These are phyloP conservation scores for Cataglyphis hispanica DNA, from an alignment of 1,140 invertebrate genomes.

Conservation along the genomic window DNA sequence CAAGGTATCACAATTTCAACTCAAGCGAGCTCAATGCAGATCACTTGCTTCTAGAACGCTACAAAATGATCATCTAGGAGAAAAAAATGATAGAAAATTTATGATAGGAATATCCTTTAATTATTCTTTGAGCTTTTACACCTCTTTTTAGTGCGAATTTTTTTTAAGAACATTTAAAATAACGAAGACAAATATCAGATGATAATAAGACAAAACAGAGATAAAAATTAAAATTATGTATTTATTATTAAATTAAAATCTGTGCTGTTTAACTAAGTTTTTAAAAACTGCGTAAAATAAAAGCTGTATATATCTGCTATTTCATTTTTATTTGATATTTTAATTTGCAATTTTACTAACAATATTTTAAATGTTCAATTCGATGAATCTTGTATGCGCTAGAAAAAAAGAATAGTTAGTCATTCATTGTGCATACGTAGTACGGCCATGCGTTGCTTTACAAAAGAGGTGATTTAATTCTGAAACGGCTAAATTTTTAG, in stretches of 20 bases:
- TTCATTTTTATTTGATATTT: neutral
- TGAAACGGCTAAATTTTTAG: neutral
- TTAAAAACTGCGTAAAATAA: neutral
- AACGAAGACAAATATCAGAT: neutral
- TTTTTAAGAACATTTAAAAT: neutral
- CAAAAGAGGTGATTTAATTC: conserved; percentile 20
- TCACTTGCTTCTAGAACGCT: neutral
- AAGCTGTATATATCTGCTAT: neutral
- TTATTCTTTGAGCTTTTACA: neutral
- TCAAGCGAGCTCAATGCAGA: conserved; percentile 49
- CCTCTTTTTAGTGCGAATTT: neutral
- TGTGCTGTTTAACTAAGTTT: neutral
- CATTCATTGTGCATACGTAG: neutral
- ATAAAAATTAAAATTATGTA: no score
- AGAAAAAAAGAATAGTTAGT: conserved; percentile 24
- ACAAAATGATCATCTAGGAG: conserved; percentile 33
- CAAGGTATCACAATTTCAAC: conserved; percentile 46
- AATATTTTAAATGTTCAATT: neutral
- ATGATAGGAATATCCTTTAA: conserved; percentile 37
- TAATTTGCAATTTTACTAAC: conserved; percentile 1
- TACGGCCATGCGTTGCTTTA: neutral
- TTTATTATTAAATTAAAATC: neutral
- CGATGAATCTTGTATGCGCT: neutral
- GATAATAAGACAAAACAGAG: neutral
- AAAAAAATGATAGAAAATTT: conserved; percentile 25